A percentile compares a stretch with the other conserved stretches of the same genome.
These are phyloP conservation scores for Germaria angustata DNA, from an alignment of 2,888 invertebrate genomes.

Conservation along the genomic window DNA sequence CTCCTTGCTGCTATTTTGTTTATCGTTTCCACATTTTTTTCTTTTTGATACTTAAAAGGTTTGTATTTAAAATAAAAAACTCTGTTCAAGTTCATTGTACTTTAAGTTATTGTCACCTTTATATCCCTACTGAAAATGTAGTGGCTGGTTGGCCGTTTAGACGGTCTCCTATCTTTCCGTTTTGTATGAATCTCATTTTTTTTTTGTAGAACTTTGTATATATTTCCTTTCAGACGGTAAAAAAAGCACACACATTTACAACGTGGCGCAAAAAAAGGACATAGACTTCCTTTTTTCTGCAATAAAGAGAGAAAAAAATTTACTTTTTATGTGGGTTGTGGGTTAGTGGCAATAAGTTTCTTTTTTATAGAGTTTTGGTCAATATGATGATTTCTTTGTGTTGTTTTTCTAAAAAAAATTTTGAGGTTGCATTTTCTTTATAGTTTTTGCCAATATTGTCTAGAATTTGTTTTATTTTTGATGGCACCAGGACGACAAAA, in stretches of 20 bases:
- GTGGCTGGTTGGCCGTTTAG: slow-evolving; percentile 5
- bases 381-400: slow-evolving; percentile 53
- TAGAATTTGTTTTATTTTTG: slow-evolving; percentile 22
- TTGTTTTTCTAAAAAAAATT: slow-evolving; percentile 35
- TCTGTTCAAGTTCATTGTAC: slow-evolving; percentile 75
- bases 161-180: slow-evolving; percentile 64
- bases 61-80: slow-evolving; percentile 28
- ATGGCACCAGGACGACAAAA: background rate
- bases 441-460: slow-evolving; percentile 20
- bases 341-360: slow-evolving; percentile 31
- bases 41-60: background rate
- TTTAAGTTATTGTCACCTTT: slow-evolving; percentile 78
- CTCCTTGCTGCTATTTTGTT: slow-evolving; percentile 12
- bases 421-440: slow-evolving; percentile 2
- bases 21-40: slow-evolving; percentile 13
- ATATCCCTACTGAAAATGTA: slow-evolving; percentile 55
- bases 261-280: slow-evolving; percentile 68
- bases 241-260: background rate
- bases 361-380: slow-evolving; percentile 53
- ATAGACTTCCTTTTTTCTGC: slow-evolving; percentile 73
- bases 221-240: slow-evolving; percentile 39
- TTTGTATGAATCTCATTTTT: slow-evolving; percentile 37
- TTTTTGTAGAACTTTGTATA: slow-evolving; percentile 1
- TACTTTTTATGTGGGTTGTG: slow-evolving; percentile 28
- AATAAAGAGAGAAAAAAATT: background rate